Evolutionary conservation across 2,797 vertebrate species (phyloP).

Genomic region (Sebastes umbrosus): DNA sequence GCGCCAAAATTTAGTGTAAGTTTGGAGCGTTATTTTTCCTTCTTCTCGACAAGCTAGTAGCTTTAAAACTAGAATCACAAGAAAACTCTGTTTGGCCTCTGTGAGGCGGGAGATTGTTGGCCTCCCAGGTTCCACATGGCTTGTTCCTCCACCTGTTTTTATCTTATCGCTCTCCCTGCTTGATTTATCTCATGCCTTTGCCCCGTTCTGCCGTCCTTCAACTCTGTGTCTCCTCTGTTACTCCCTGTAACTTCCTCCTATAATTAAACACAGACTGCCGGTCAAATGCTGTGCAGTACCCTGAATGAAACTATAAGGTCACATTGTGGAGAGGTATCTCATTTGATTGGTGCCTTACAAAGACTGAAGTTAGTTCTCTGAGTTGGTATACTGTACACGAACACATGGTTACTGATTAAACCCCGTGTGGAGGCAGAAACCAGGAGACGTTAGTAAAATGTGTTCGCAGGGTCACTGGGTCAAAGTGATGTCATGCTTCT

Average conservation of each 20-base stretch:
- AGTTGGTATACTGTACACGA: background rate
- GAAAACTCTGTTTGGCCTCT: no score
- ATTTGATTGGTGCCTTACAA: background rate
- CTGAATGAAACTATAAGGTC: background rate
- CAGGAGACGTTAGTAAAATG: background rate
- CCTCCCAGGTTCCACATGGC: background rate
- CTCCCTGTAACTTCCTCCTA: background rate
- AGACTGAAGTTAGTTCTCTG: background rate
- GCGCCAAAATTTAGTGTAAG: no score
- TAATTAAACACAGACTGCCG: background rate
- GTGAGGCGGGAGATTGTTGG: background rate
- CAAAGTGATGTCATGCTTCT: background rate
- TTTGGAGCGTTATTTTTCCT: no score
- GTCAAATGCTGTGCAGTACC: no score
- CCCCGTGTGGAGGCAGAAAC: background rate
- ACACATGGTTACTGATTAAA: conserved; percentile 9
- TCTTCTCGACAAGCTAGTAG: no score
- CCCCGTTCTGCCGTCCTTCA: background rate
- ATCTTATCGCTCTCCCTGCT: background rate
- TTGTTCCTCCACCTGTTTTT: background rate
- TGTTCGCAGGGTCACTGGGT: background rate
- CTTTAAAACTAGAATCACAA: no score
- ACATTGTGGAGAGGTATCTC: background rate
- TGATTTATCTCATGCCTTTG: background rate
- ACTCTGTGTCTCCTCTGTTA: background rate